phyloP scores from a whole-genome alignment of 2,113 vertebrate species.

The Corythornis vintsioides region DNA sequence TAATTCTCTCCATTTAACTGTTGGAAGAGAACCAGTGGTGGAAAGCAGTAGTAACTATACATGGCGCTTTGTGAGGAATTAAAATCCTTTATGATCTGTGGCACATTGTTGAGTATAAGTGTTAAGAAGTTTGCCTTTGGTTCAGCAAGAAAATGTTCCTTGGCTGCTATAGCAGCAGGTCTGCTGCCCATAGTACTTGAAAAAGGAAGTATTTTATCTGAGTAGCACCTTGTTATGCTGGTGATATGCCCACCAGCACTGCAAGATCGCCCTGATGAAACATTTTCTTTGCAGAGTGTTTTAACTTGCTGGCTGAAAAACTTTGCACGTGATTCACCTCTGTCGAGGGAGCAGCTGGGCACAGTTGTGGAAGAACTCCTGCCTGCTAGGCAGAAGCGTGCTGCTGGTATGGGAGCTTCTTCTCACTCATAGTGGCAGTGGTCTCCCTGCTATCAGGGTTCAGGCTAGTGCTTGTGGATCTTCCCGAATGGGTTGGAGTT shows the following conservation, averaged over 20 bases:
- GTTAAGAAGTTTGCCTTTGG: not conserved
- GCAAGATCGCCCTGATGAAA: not conserved
- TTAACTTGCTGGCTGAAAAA: constrained; percentile 12
- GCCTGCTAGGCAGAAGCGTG: not conserved
- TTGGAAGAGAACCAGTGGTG: not conserved
- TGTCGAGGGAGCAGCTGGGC: not conserved
- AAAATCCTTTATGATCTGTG: not conserved
- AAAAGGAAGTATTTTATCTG: not conserved
- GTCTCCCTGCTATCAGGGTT: not conserved
- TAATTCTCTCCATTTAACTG: not conserved
- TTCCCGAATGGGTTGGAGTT: not conserved
- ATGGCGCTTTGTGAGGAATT: not conserved
- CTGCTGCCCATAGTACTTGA: not conserved
- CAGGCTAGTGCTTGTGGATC: not conserved
- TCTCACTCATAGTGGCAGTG: rapidly evolving
- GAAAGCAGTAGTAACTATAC: not conserved
- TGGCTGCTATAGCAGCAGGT: not conserved
- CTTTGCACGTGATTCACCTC: not conserved
- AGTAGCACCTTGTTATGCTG: not conserved
- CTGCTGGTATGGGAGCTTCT: not conserved
- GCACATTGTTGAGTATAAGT: not conserved
- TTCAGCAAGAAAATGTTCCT: not conserved
- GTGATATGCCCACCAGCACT: not conserved
- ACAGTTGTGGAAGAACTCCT: not conserved
- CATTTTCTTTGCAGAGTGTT: constrained; percentile 25